Percentiles rank a stretch among this genome's conserved stretches.
These are phyloP conservation scores for Neodon shergylaensis DNA, from an alignment of 2,113 vertebrate genomes.

Conservation along the genomic window DNA sequence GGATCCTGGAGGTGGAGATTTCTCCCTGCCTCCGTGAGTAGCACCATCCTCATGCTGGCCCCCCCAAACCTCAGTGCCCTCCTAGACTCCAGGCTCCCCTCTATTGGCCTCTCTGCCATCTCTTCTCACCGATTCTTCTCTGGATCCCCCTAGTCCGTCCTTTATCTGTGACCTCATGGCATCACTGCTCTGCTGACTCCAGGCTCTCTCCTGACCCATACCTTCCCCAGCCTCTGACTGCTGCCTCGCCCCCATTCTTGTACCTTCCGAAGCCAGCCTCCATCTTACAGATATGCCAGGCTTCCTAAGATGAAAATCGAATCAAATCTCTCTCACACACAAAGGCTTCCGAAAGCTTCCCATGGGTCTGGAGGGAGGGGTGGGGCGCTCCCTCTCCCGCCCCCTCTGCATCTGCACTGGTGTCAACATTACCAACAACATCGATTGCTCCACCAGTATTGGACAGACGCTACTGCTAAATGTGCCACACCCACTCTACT, in stretches of 20 bases:
- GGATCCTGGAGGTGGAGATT: not conserved
- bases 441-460: not conserved
- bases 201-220: not conserved
- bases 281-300: not conserved
- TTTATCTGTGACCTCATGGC: not conserved
- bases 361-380: not conserved
- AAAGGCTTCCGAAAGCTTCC: not conserved
- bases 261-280: not conserved
- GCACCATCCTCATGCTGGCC: not conserved
- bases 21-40: no score
- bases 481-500: not conserved
- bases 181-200: not conserved
- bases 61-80: not conserved
- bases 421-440: not conserved
- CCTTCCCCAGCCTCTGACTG: not conserved
- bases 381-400: not conserved
- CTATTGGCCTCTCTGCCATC: not conserved
- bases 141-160: not conserved
- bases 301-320: not conserved
- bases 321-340: not conserved
- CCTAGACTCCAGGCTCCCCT: not conserved
- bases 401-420: fast-evolving
- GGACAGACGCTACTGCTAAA: not conserved
- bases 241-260: not conserved
- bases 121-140: not conserved